Conservation (phyloP, 2,113 vertebrate genomes). For the Catharus fuscescens region DNA sequence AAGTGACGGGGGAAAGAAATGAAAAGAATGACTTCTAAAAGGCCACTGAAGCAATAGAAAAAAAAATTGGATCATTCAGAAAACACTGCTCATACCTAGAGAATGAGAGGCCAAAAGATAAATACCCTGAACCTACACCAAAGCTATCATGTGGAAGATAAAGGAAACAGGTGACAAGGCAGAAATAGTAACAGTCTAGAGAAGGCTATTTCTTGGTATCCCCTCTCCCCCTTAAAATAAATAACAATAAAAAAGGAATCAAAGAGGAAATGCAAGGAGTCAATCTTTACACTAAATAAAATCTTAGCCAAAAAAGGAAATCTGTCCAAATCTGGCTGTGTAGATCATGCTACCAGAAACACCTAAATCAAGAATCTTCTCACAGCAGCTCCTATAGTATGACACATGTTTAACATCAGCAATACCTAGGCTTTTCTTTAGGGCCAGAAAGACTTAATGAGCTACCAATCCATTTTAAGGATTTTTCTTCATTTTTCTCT, state of each 20-base stretch:
- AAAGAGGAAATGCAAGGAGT: neutral
- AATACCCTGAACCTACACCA: neutral
- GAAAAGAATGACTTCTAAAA: neutral
- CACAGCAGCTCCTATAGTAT: neutral
- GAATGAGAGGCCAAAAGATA: neutral
- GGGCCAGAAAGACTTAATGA: neutral
- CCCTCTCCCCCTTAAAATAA: neutral
- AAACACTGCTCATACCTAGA: fast-evolving
- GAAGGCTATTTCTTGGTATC: neutral
- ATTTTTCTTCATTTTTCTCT: neutral
- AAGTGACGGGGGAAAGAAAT: neutral
- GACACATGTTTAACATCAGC: neutral
- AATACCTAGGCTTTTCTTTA: neutral
- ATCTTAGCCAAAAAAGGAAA: neutral
- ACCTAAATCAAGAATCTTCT: neutral
- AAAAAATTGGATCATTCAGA: neutral
- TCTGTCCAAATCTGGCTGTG: neutral
- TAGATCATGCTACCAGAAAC: neutral
- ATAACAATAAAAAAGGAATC: neutral
- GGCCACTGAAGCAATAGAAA: neutral
- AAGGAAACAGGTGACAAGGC: neutral
- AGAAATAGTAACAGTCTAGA: neutral
- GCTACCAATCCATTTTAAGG: neutral
- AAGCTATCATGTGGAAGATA: neutral
- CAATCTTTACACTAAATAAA: neutral